Evolutionary conservation across 1,140 invertebrate species (phyloP).

Genomic region (Drosophila ercepeae): DNA sequence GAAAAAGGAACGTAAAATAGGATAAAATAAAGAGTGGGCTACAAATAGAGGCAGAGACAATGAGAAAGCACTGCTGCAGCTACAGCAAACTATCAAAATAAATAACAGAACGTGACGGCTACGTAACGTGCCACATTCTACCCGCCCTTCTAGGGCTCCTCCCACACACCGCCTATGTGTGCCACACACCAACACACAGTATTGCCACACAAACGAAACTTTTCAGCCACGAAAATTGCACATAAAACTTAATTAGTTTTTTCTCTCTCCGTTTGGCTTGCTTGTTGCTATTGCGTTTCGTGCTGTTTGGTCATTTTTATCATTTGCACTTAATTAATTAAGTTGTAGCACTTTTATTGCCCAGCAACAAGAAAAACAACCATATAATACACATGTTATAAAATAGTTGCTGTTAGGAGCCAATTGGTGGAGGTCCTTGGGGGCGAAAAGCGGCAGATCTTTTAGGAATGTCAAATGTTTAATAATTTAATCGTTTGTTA

Average conservation of each 20-base stretch:
- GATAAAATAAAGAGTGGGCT: neutral
- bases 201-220: conserved; percentile 65
- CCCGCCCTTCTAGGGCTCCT: neutral
- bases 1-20: neutral
- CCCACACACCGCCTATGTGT: too few species aligned
- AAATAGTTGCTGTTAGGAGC: conserved; percentile 23
- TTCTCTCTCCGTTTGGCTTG: conserved; percentile 44
- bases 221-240: conserved; percentile 81
- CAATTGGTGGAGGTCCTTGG: neutral
- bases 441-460: too few species aligned
- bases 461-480: too few species aligned
- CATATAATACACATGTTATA: conserved; percentile 31
- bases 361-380: conserved; percentile 51
- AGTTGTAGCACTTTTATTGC: conserved; percentile 80
- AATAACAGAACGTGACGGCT: conserved; percentile 66
- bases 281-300: conserved; percentile 38
- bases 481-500: too few species aligned
- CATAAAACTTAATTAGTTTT: conserved; percentile 82
- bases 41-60: neutral
- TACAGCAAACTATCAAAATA: conserved; percentile 63
- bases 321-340: conserved; percentile 82
- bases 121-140: conserved; percentile 55
- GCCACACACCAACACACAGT: conserved; percentile 16
- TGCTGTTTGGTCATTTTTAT: conserved; percentile 79
- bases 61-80: conserved; percentile 1